A percentile compares a stretch with the other conserved stretches of the same genome.
Evolutionary conservation across 2,113 vertebrate species (phyloP).

Genomic region (Cololabis saira): DNA sequence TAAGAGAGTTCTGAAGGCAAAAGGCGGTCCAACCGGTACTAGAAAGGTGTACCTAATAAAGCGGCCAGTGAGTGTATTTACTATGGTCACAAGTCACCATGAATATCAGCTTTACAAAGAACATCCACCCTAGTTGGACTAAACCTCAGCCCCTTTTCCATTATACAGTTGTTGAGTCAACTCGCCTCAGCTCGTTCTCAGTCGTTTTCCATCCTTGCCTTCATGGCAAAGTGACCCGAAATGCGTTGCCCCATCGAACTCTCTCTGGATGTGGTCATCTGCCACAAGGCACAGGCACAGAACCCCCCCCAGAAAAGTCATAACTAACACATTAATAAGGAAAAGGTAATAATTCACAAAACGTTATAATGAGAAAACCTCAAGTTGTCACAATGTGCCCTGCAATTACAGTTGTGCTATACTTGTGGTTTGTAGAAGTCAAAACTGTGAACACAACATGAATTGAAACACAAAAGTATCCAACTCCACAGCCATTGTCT

Average conservation of each 20-base stretch:
- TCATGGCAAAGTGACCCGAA: too few relatives aligned
- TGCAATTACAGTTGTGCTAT: background rate
- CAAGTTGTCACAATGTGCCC: background rate
- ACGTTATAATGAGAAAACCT: constrained; percentile 8
- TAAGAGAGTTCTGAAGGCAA: too few relatives aligned
- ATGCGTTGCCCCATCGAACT: too few relatives aligned
- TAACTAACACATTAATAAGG: background rate
- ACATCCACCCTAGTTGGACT: constrained; percentile 34
- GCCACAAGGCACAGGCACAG: too few relatives aligned
- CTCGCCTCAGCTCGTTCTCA: too few relatives aligned
- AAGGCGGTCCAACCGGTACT: too few relatives aligned
- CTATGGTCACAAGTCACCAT: constrained; percentile 62
- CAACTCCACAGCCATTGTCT: constrained; percentile 47
- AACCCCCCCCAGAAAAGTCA: too few relatives aligned
- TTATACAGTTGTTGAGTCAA: constrained; percentile 5
- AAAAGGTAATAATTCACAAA: constrained; percentile 7
- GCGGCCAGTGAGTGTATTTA: constrained; percentile 68
- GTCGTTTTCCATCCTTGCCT: too few relatives aligned
- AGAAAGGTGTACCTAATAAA: too few relatives aligned
- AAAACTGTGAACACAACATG: constrained; percentile 3
- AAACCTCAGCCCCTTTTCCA: too few relatives aligned
- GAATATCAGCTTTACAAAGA: constrained; percentile 54
- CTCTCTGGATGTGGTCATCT: too few relatives aligned
- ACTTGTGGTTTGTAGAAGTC: constrained; percentile 11
- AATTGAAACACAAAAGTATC: constrained; percentile 36